Evolutionary conservation across 2,888 invertebrate species (phyloP).

Genomic region (Agrypnus murinus): DNA sequence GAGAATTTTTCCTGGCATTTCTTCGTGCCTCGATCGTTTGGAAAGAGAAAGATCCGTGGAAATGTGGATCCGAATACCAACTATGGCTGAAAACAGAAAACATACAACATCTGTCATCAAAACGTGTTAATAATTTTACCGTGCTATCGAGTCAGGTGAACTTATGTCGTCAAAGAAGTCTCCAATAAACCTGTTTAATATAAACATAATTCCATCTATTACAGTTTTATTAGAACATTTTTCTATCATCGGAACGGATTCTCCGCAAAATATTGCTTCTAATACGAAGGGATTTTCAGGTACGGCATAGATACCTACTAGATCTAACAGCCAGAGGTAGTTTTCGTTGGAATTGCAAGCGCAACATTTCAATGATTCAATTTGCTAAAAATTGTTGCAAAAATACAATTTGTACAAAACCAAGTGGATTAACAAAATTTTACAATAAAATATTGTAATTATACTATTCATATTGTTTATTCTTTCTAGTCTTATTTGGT

Average conservation of each 20-base stretch:
- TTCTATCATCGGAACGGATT: conserved; percentile 78
- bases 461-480: too few relatives aligned
- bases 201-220: conserved; percentile 71
- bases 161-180: conserved; percentile 71
- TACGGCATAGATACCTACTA: conserved; percentile 80
- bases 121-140: conserved; percentile 62
- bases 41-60: conserved; percentile 83
- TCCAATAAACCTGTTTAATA: conserved; percentile 75
- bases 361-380: too few relatives aligned
- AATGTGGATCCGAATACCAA: conserved; percentile 82
- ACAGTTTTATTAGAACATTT: conserved; percentile 74
- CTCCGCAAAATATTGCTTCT: conserved; percentile 81
- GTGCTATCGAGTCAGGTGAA: conserved; percentile 66
- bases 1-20: conserved; percentile 32
- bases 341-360: too few relatives aligned
- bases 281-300: conserved; percentile 77
- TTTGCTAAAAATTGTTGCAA: too few relatives aligned
- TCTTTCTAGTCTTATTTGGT: too few relatives aligned
- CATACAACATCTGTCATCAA: too few relatives aligned
- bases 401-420: too few relatives aligned
- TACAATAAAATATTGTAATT: too few relatives aligned
- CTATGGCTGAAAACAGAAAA: too few relatives aligned
- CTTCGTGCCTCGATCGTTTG: conserved; percentile 73
- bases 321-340: conserved; percentile 81
- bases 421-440: too few relatives aligned